phyloP scores from a whole-genome alignment of 2,888 invertebrate species.

The Resseliella maxima region DNA sequence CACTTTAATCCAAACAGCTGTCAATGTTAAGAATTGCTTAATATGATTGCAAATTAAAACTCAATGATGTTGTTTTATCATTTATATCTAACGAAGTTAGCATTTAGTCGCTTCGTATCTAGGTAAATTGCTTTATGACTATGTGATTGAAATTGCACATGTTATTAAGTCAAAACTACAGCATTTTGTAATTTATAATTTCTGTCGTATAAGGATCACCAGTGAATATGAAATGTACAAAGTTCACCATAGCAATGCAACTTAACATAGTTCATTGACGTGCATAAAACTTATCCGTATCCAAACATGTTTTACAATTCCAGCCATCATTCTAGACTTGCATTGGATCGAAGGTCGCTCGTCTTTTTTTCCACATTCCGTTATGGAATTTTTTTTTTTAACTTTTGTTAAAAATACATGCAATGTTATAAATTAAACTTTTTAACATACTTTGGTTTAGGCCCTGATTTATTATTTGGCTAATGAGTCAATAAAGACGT shows the following conservation, averaged over 20 bases:
- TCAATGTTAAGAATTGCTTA: not conserved
- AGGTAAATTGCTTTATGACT: not conserved
- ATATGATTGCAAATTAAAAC: not conserved
- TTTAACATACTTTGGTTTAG: no score
- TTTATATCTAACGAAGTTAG: not conserved
- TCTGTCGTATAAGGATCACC: no score
- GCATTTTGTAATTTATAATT: not conserved
- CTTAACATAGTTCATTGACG: conserved; percentile 32
- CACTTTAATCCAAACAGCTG: not conserved
- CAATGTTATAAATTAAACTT: no score
- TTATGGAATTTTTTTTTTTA: not conserved
- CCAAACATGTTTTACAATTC: not conserved
- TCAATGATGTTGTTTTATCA: not conserved
- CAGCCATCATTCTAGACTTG: not conserved
- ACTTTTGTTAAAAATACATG: no score
- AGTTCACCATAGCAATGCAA: conserved; percentile 23
- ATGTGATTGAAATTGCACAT: not conserved
- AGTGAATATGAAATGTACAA: not conserved
- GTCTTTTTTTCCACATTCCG: not conserved
- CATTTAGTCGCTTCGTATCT: not conserved
- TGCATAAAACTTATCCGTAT: not conserved
- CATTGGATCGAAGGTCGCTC: not conserved
- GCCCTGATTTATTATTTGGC: no score
- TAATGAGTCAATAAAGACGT: no score
- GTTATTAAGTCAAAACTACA: not conserved